Conservation (phyloP, 1,140 invertebrate species). For the Orussus abietinus region DNA sequence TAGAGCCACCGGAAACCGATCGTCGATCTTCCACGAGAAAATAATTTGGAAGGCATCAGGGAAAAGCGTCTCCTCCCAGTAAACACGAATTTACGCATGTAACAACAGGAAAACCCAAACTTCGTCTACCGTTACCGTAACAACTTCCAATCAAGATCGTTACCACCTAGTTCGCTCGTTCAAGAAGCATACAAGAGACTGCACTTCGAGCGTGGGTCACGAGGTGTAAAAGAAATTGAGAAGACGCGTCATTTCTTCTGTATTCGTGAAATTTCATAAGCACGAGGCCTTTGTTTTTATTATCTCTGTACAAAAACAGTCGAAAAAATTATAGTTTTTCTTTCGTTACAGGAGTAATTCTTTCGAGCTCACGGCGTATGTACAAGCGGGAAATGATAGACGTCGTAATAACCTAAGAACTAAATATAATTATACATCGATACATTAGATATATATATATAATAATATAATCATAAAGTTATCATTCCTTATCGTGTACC, state of each 20-base stretch:
- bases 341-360: slow-evolving; percentile 49
- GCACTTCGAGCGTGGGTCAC: too few relatives aligned
- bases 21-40: too few relatives aligned
- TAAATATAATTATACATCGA: slow-evolving; percentile 53
- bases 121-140: too few relatives aligned
- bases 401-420: slow-evolving; percentile 43
- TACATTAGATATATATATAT: slow-evolving; percentile 33
- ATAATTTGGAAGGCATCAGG: too few relatives aligned
- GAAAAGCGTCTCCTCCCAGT: too few relatives aligned
- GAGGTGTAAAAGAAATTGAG: neutral
- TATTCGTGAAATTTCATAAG: slow-evolving; percentile 55
- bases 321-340: slow-evolving; percentile 54
- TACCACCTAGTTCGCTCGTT: too few relatives aligned
- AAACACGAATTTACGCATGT: too few relatives aligned
- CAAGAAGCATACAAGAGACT: too few relatives aligned
- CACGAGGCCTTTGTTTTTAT: slow-evolving; percentile 54
- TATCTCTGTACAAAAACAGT: slow-evolving; percentile 55
- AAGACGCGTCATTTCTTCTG: slow-evolving; percentile 21
- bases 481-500: slow-evolving; percentile 30
- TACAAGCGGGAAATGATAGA: slow-evolving; percentile 52
- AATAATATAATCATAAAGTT: slow-evolving; percentile 36
- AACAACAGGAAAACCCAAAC: too few relatives aligned
- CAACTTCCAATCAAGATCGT: too few relatives aligned
- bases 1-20: too few relatives aligned
- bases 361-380: slow-evolving; percentile 53